These are phyloP conservation scores for Acomys russatus DNA, from an alignment of 2,797 vertebrate genomes.

Conservation along the genomic window DNA sequence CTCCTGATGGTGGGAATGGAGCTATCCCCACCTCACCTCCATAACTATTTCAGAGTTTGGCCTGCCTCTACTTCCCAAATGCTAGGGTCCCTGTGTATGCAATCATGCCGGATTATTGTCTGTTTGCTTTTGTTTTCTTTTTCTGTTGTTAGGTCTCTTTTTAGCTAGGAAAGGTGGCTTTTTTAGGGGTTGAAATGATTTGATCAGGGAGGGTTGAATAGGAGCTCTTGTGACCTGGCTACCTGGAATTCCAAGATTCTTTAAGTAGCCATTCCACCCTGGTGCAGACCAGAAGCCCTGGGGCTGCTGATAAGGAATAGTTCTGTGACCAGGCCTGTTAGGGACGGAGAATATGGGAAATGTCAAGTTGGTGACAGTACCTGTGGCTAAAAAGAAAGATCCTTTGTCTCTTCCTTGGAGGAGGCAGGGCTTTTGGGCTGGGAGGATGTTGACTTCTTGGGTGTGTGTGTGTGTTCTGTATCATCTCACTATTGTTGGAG, in stretches of 20 bases:
- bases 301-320: conserved; percentile 39
- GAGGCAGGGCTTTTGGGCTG: not conserved
- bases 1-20: no score
- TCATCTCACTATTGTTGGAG: not conserved
- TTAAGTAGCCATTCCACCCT: not conserved
- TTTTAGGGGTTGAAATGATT: not conserved
- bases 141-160: not conserved
- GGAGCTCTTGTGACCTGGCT: not conserved
- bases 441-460: conserved; percentile 26
- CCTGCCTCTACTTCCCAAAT: not conserved
- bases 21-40: no score
- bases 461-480: not conserved
- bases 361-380: not conserved
- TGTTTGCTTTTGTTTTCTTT: not conserved
- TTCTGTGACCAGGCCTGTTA: not conserved
- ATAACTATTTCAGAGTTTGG: not conserved
- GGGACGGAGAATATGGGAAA: conserved; percentile 35
- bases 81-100: not conserved
- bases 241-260: conserved; percentile 49
- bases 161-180: not conserved
- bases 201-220: not conserved
- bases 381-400: not conserved
- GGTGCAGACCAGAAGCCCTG: conserved; percentile 1
- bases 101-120: not conserved
- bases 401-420: not conserved